Percentiles rank a stretch among this genome's conserved stretches.
These are phyloP conservation scores for Lithophane leautieri DNA, from an alignment of 2,888 invertebrate species.

Conservation along the genomic window DNA sequence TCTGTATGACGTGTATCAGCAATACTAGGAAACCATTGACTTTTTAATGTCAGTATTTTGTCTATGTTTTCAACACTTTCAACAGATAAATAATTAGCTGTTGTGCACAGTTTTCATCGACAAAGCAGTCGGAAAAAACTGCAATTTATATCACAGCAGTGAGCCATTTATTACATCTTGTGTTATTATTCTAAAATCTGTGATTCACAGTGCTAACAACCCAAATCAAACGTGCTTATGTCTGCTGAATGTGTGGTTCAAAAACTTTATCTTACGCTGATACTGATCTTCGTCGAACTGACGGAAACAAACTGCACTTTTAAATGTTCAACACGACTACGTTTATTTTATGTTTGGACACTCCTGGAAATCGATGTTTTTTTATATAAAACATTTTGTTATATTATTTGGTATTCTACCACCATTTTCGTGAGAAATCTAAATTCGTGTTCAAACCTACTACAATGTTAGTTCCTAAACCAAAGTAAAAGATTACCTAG, in stretches of 20 bases:
- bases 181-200: conserved; percentile 1
- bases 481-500: conserved; percentile 36
- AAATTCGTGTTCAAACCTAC: conserved; percentile 34
- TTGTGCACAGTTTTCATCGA: background rate
- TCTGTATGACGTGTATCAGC: conserved; percentile 6
- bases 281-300: conserved; percentile 42
- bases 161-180: background rate
- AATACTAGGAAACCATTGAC: background rate
- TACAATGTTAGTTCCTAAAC: conserved; percentile 39
- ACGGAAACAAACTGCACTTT: conserved; percentile 54
- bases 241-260: conserved; percentile 29
- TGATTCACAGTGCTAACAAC: conserved; percentile 45
- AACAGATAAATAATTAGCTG: background rate
- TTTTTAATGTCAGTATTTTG: background rate
- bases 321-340: conserved; percentile 78
- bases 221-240: conserved; percentile 55
- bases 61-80: background rate
- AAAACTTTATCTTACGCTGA: conserved; percentile 58
- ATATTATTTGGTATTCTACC: background rate
- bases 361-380: conserved; percentile 75
- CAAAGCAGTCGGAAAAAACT: no score
- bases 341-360: conserved; percentile 78
- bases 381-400: conserved; percentile 3
- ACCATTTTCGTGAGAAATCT: conserved; percentile 45
- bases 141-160: background rate